Evolutionary conservation across 2,797 vertebrate species (phyloP).

Genomic region (Botia almorhae): DNA sequence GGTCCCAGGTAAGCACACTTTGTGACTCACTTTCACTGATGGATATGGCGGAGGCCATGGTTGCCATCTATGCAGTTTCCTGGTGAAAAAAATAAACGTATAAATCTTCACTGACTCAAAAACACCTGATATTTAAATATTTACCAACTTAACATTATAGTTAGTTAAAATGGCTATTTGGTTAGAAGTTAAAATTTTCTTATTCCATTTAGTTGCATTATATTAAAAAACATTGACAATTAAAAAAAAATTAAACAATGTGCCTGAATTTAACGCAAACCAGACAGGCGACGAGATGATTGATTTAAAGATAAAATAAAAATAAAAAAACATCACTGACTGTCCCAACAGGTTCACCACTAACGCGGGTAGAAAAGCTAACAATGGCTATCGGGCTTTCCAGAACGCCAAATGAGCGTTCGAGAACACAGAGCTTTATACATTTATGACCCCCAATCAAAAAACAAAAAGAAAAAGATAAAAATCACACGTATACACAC

Average conservation of each 20-base stretch:
- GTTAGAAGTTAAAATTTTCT: no score
- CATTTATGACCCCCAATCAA: no score
- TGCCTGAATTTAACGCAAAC: neutral
- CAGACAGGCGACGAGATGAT: neutral
- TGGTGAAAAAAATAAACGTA: slow-evolving; percentile 39
- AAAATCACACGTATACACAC: no score
- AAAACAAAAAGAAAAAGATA: no score
- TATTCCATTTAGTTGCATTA: no score
- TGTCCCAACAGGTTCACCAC: neutral
- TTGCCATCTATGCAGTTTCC: slow-evolving; percentile 28
- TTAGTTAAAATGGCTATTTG: no score
- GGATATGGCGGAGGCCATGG: slow-evolving; percentile 75
- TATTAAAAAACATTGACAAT: no score
- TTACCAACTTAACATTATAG: no score
- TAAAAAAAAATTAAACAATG: neutral
- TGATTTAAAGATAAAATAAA: neutral
- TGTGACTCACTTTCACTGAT: slow-evolving; percentile 71
- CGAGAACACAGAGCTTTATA: neutral
- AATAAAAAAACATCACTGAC: neutral
- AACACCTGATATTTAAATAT: neutral
- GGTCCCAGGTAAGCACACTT: slow-evolving; percentile 92
- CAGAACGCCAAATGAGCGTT: slow-evolving; percentile 53
- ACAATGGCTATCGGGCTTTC: slow-evolving; percentile 37
- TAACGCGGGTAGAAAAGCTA: slow-evolving; percentile 10
- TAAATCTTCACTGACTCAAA: neutral